Conservation (phyloP, 2,797 vertebrate genomes). For the Odontamblyopus rebecca region DNA sequence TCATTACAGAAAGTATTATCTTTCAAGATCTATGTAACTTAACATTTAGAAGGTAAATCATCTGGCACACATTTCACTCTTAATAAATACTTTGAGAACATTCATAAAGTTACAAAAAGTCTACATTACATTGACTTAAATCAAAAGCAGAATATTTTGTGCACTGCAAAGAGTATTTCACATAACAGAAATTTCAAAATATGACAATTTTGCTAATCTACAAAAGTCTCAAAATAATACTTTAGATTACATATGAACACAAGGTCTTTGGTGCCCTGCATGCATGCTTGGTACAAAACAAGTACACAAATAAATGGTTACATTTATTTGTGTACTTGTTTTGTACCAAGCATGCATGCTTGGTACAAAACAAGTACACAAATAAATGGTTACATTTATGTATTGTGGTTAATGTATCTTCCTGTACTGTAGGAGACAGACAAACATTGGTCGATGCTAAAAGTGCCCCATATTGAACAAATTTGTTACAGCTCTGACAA, state of each 20-base stretch:
- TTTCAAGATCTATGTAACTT: slow-evolving; percentile 36
- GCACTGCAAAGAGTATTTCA: slow-evolving; percentile 37
- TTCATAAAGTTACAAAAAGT: slow-evolving; percentile 51
- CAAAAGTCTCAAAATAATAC: slow-evolving; percentile 24
- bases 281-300: slow-evolving; percentile 25
- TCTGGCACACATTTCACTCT: slow-evolving; percentile 31
- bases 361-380: slow-evolving; percentile 17
- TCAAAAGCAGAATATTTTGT: slow-evolving; percentile 19
- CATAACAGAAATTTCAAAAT: slow-evolving; percentile 25
- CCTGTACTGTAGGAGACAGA: slow-evolving; percentile 25
- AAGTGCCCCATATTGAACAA: slow-evolving; percentile 14
- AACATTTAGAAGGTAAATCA: slow-evolving; percentile 17
- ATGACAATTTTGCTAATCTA: slow-evolving; percentile 7
- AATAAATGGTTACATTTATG: slow-evolving; percentile 31
- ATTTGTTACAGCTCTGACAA: slow-evolving; percentile 27
- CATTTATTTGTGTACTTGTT: too few relatives aligned
- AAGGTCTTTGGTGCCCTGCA: slow-evolving; percentile 63
- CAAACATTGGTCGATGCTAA: background rate
- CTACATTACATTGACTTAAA: slow-evolving; percentile 29
- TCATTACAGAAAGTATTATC: slow-evolving; percentile 41
- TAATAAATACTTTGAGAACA: slow-evolving; percentile 38
- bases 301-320: slow-evolving; percentile 32
- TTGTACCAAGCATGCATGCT: slow-evolving; percentile 41
- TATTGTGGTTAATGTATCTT: background rate
- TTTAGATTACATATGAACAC: slow-evolving; percentile 19